A percentile compares a stretch with the other conserved stretches of the same genome.
phyloP scores from a whole-genome alignment of 2,113 vertebrate species.

The Rhegmatorhina hoffmannsi region DNA sequence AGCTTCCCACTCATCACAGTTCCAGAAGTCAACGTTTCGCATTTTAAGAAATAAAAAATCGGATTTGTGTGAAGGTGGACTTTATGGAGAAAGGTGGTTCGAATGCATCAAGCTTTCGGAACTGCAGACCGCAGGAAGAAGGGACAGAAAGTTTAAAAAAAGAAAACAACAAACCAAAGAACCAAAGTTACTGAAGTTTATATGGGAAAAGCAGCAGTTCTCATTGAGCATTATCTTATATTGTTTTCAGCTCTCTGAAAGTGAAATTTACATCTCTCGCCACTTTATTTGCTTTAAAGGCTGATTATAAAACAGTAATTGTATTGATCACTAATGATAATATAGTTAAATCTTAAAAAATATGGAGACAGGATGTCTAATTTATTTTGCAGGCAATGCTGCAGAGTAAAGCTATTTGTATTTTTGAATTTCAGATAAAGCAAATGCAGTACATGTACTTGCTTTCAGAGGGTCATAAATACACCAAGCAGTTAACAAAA shows the following conservation, averaged over 20 bases:
- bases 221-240: not conserved
- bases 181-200: not conserved
- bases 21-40: not conserved
- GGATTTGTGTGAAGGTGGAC: not conserved
- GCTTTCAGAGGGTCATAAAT: not conserved
- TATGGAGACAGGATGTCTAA: not conserved
- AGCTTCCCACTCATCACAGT: fast-evolving
- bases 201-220: not conserved
- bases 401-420: not conserved
- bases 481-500: not conserved
- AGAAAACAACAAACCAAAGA: not conserved
- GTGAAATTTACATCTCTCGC: not conserved
- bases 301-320: not conserved
- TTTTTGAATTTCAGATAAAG: not conserved
- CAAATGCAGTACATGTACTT: not conserved
- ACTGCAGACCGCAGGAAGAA: not conserved
- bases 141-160: not conserved
- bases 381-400: not conserved
- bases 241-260: not conserved
- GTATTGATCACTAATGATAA: not conserved
- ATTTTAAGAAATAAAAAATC: not conserved
- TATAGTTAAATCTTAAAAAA: not conserved
- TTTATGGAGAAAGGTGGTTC: not conserved
- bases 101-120: not conserved
- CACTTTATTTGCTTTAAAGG: not conserved